These are phyloP conservation scores for Hartigia nigra DNA, from an alignment of 2,888 invertebrate genomes.

Conservation along the genomic window DNA sequence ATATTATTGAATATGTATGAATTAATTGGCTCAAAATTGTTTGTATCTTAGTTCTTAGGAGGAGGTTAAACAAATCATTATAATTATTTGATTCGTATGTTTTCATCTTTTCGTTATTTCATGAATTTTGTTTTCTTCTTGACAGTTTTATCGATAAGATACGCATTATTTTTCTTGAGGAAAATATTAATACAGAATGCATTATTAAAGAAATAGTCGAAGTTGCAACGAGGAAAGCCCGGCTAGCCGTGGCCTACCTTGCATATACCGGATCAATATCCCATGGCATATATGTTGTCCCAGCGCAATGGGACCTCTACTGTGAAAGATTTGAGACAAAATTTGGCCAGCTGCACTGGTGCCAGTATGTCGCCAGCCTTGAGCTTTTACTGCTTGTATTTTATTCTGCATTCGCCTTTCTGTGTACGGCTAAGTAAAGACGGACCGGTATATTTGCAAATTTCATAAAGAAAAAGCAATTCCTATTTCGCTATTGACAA, in stretches of 20 bases:
- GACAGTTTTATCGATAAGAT: not conserved
- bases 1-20: not conserved
- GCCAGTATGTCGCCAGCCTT: constrained; percentile 44
- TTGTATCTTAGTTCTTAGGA: not conserved
- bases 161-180: not conserved
- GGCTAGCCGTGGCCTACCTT: constrained; percentile 43
- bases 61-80: not conserved
- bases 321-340: constrained; percentile 26
- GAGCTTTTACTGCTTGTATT: constrained; percentile 25
- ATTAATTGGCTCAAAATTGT: not conserved
- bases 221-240: constrained; percentile 33
- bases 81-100: not conserved
- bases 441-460: not conserved
- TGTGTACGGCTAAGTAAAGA: not conserved
- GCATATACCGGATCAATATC: constrained; percentile 41
- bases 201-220: constrained; percentile 20
- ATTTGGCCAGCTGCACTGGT: constrained; percentile 41
- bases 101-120: not conserved
- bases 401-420: constrained; percentile 16
- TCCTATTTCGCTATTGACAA: not conserved
- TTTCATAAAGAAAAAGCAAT: not conserved
- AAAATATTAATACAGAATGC: constrained; percentile 24
- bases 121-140: not conserved
- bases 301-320: constrained; percentile 1
- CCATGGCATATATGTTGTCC: constrained; percentile 23